Base-by-base conservation (phyloP, 2,113 vertebrate genomes). In the Coreoperca whiteheadi region DNA sequence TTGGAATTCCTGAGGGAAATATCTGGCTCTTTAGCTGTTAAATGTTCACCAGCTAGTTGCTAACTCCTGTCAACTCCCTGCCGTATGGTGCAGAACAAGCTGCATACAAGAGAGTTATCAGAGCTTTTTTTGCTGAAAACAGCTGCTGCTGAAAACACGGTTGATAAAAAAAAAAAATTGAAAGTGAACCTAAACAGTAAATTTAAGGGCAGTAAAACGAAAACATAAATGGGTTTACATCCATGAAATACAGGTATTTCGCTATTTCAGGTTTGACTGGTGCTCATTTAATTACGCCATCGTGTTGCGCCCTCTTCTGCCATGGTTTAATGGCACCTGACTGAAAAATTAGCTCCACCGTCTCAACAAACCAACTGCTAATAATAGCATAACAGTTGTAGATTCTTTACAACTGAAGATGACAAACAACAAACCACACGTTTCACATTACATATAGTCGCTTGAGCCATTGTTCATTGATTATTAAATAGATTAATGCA, bases 381-480 rank as follows among this genome's bases (percentile, higher is more conserved):
- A 41, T 41, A 2, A 41, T 41, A 2, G 2, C 39, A 41, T 41
- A 41, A 16, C 1, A 1, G 14, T 16, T 1, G 15, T 46, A 5
- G 43, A 46, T n/a, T n/a, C n/a, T n/a, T n/a, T n/a, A n/a, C n/a
- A n/a, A n/a, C n/a, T n/a, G n/a, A n/a, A n/a, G n/a, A n/a, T n/a
- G n/a, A n/a, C n/a, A n/a, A n/a, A n/a, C n/a, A n/a, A 23, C 1
- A 1, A 28, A 0, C 30, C 4, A 23, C 39, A 34, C 21, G 2
- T 60, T 59, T 46, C 18, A 34, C 28, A 25, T 28, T 16, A 39
- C 56, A 78, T 11, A 23, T 18, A 20, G 4, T 20, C 66, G 41
- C 20, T 32, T 66, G 59, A 48, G 39, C 15, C 1, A 14, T 8
- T 69, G 43, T 48, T 59, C 4, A 51, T 71, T 46, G 43, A 46